Percentiles rank a stretch among this genome's conserved stretches.
Evolutionary conservation across 2,888 invertebrate species (phyloP).

Genomic region (Ornithoptera alexandrae): DNA sequence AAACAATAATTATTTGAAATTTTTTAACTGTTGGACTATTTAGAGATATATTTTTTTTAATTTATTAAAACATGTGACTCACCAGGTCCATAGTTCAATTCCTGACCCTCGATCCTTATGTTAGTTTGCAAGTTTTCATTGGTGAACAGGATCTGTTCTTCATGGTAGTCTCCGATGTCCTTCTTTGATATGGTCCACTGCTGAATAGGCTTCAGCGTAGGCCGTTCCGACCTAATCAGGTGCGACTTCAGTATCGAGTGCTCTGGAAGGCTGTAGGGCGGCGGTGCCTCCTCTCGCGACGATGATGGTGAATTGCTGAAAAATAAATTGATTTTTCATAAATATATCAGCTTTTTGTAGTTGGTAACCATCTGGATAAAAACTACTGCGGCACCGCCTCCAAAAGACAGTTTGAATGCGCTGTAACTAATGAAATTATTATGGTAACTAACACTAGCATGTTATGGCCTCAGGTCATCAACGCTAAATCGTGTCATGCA

Average conservation of each 20-base stretch:
- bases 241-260: slow-evolving; percentile 75
- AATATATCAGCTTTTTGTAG: no score
- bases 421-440: no score
- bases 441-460: no score
- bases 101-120: slow-evolving; percentile 56
- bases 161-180: slow-evolving; percentile 67
- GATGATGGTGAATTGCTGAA: slow-evolving; percentile 59
- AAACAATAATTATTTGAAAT: no score
- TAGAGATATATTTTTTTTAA: no score
- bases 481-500: no score
- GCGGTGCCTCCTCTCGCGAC: slow-evolving; percentile 56
- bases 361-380: no score
- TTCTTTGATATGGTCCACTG: slow-evolving; percentile 77
- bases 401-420: no score
- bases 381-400: no score
- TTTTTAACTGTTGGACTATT: no score
- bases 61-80: slow-evolving; percentile 31
- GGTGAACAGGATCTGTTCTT: slow-evolving; percentile 73
- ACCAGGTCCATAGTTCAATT: slow-evolving; percentile 71
- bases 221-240: slow-evolving; percentile 54
- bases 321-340: background rate
- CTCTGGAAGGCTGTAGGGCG: slow-evolving; percentile 65
- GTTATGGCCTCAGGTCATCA: no score
- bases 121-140: slow-evolving; percentile 65
- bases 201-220: slow-evolving; percentile 55